Conservation (phyloP, 2,113 vertebrate genomes). For the Campylorhamphus procurvoides region DNA sequence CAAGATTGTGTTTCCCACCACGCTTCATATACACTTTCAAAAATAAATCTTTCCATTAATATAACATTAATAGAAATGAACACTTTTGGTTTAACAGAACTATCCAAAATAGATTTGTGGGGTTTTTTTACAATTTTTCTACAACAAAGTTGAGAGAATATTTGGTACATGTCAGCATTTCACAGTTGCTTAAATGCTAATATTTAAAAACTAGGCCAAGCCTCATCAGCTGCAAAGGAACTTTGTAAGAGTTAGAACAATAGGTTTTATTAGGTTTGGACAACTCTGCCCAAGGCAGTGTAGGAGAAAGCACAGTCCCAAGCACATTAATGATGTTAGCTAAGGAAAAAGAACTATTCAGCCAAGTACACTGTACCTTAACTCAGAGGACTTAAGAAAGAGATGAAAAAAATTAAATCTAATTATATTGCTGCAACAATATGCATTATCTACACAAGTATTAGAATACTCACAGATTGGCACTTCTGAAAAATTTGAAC, state of each 20-base stretch:
- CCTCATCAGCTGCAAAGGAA: not conserved
- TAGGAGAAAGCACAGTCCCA: not conserved
- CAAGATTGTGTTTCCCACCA: not conserved
- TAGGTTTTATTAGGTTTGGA: not conserved
- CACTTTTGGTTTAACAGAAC: not conserved
- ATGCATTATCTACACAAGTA: not conserved
- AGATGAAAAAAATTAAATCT: not conserved
- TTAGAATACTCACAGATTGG: not conserved
- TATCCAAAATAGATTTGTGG: not conserved
- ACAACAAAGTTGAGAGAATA: not conserved
- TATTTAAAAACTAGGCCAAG: not conserved
- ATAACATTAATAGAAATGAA: not conserved
- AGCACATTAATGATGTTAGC: not conserved
- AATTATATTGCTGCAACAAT: not conserved
- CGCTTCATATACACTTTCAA: not conserved
- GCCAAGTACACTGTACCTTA: not conserved
- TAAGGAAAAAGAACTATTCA: not conserved
- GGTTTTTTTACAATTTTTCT: not conserved
- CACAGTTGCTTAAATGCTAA: not conserved
- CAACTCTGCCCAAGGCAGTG: not conserved
- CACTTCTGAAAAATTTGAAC: not conserved
- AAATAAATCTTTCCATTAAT: not conserved
- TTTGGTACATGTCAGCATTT: not conserved
- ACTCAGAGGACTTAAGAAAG: not conserved
- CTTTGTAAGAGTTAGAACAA: not conserved